phyloP scores from a whole-genome alignment of 2,888 invertebrate genomes.

The Megamerina dolium region DNA sequence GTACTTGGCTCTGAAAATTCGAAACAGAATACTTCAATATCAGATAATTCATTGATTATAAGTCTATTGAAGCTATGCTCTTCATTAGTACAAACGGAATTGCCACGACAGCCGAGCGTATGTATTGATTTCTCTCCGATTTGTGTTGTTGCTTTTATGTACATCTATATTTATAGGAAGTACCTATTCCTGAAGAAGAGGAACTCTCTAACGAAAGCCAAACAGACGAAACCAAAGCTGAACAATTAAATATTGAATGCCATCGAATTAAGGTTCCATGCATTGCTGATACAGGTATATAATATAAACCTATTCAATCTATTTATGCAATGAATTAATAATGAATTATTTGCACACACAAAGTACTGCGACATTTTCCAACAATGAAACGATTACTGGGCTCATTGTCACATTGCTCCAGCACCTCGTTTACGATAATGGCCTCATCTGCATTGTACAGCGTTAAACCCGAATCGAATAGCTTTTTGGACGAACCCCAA shows the following conservation, averaged over 20 bases:
- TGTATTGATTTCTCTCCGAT: constrained; percentile 15
- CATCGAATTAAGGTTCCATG: constrained; percentile 58
- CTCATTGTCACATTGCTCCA: constrained; percentile 70
- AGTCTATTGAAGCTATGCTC: constrained; percentile 64
- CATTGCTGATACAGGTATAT: constrained; percentile 60
- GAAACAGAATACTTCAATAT: constrained; percentile 60
- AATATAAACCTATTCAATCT: not conserved
- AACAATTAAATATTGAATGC: constrained; percentile 53
- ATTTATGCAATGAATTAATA: not conserved
- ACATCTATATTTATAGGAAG: constrained; percentile 31
- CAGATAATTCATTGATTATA: constrained; percentile 66
- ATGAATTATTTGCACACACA: not conserved
- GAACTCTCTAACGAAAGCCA: constrained; percentile 54
- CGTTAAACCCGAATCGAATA: constrained; percentile 37
- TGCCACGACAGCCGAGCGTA: constrained; percentile 51
- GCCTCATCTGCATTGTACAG: constrained; percentile 52
- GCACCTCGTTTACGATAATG: constrained; percentile 64
- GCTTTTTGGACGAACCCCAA: constrained; percentile 56
- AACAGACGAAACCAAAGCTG: constrained; percentile 82
- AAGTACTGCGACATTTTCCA: constrained; percentile 67
- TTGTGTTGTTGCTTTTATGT: not conserved
- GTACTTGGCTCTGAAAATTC: constrained; percentile 60
- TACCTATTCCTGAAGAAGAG: constrained; percentile 50
- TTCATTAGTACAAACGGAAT: constrained; percentile 59
- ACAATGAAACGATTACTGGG: constrained; percentile 80